Evolutionary conservation across 2,888 invertebrate species (phyloP).

Genomic region (Apamea epomidion): DNA sequence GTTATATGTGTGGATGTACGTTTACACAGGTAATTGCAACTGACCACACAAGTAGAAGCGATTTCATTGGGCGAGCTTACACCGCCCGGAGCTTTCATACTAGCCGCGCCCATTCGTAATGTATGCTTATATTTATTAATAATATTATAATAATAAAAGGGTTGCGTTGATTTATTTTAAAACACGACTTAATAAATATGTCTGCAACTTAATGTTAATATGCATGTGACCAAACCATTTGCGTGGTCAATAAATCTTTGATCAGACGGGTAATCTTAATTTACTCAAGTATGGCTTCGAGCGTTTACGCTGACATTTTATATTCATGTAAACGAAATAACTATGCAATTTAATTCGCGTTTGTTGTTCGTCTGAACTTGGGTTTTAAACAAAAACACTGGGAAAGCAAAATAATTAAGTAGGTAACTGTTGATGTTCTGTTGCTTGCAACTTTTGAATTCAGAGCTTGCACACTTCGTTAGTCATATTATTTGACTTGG

Average conservation of each 20-base stretch:
- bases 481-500: constrained; percentile 7
- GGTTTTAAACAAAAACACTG: constrained; percentile 22
- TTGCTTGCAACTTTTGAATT: constrained; percentile 38
- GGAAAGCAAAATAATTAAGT: background rate
- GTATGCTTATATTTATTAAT: constrained; percentile 63
- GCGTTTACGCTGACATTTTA: constrained; percentile 26
- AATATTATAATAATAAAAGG: constrained; percentile 59
- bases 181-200: constrained; percentile 58
- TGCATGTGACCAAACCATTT: constrained; percentile 54
- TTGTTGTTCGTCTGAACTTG: constrained; percentile 3
- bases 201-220: constrained; percentile 53
- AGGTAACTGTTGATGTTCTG: constrained; percentile 21
- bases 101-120: constrained; percentile 74
- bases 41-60: constrained; percentile 81
- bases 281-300: constrained; percentile 27
- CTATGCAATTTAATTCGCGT: constrained; percentile 15
- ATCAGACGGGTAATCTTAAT: constrained; percentile 46
- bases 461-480: background rate
- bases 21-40: constrained; percentile 69
- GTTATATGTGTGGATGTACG: constrained; percentile 35
- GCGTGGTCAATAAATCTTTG: constrained; percentile 46
- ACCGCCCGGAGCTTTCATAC: constrained; percentile 74
- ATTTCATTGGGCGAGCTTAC: constrained; percentile 75
- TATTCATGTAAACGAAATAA: constrained; percentile 35
- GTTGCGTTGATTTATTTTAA: constrained; percentile 61